These are phyloP conservation scores for Lagorchestes hirsutus DNA, from an alignment of 2,797 vertebrate species.

Conservation along the genomic window DNA sequence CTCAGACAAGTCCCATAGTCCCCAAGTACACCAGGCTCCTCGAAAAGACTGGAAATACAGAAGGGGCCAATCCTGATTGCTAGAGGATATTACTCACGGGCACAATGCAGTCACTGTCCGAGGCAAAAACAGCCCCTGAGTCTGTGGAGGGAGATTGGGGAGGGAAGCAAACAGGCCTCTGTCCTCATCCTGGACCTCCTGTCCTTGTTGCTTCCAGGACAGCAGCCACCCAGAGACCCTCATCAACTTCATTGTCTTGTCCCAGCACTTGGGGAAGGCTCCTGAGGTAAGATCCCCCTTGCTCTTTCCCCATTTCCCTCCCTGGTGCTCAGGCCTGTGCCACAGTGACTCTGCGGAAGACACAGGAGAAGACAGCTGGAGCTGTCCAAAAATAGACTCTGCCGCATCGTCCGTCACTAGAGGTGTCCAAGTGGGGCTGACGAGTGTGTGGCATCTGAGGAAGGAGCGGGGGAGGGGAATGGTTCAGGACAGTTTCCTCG, in stretches of 20 bases:
- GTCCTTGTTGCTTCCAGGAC: conserved; percentile 86
- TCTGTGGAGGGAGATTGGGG: background rate
- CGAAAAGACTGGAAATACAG: background rate
- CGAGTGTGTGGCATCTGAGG: background rate
- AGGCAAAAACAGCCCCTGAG: background rate
- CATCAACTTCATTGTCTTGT: conserved; percentile 95
- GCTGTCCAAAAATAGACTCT: background rate
- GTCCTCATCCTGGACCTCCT: background rate
- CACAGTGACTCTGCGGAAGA: background rate
- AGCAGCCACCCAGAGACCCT: conserved; percentile 96
- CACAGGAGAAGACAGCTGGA: background rate
- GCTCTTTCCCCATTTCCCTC: background rate
- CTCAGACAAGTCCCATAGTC: background rate
- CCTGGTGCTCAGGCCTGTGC: background rate
- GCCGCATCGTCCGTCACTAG: background rate
- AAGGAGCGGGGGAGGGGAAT: too few species aligned
- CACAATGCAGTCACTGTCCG: background rate
- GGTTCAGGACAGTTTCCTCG: too few species aligned
- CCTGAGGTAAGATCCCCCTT: conserved; percentile 90
- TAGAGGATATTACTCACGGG: background rate
- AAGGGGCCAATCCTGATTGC: background rate
- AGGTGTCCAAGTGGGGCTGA: background rate
- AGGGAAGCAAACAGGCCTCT: background rate
- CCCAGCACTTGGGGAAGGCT: conserved; percentile 95
- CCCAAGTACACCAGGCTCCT: background rate